Evolutionary conservation across 2,113 vertebrate genomes (phyloP).

Genomic region (Gopherus flavomarginatus): DNA sequence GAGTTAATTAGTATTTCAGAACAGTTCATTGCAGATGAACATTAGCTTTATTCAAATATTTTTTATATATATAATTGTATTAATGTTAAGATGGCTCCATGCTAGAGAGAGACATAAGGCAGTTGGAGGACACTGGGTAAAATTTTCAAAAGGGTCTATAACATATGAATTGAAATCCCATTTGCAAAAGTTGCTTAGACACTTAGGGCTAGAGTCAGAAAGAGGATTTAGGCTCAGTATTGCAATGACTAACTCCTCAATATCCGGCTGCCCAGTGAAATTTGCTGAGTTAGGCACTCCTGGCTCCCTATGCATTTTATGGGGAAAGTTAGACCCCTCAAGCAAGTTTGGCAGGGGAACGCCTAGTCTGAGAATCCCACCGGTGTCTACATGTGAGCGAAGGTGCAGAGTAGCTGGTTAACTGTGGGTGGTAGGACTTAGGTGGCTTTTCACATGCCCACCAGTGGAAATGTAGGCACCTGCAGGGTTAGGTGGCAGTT

Average conservation of each 20-base stretch:
- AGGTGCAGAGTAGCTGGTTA: neutral
- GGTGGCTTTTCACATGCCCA: neutral
- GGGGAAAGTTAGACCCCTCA: neutral
- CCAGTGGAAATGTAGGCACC: neutral
- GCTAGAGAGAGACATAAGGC: neutral
- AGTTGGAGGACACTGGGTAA: neutral
- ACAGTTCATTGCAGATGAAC: neutral
- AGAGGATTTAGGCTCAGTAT: neutral
- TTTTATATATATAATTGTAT: neutral
- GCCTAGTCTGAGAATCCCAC: neutral
- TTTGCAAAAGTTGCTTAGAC: neutral
- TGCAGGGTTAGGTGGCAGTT: neutral
- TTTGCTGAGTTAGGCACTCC: neutral
- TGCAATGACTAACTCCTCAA: neutral
- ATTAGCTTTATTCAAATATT: neutral
- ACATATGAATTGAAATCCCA: neutral
- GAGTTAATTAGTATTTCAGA: neutral
- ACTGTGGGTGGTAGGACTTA: neutral
- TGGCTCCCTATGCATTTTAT: neutral
- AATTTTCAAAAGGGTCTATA: neutral
- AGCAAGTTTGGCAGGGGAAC: neutral
- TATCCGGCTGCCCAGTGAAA: neutral
- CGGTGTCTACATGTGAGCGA: neutral
- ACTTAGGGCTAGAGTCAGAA: neutral
- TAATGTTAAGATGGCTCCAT: neutral